Base-by-base conservation (phyloP, 1,140 invertebrate genomes). In the Fopius arisanus region DNA sequence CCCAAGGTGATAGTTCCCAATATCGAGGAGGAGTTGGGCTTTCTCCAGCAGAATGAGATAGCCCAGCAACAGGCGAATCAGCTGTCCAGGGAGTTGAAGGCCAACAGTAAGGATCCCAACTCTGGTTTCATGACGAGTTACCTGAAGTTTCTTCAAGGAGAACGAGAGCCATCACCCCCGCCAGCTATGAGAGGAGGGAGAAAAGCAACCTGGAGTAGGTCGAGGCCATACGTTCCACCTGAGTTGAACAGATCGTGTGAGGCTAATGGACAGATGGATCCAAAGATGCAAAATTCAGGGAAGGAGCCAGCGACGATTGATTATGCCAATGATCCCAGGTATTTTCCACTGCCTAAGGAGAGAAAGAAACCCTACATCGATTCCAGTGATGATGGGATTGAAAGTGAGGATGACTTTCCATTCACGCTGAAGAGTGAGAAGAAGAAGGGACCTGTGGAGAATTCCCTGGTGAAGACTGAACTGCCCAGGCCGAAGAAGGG, bases 61-160 rank as follows among this genome's bases (percentile, higher is more conserved):
- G 51, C 68, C 10, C 19, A 77, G 16, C 76, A 79, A 19, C 43
- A 54, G 10, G 69, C 31, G 23, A 83, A 75, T 72, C 76, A 77
- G 21, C 37, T 78, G 1, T 80, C 74, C 14, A 83, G 80, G 40
- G 82, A 84, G 33, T 62, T 79, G 84, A 92, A 90, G 84, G 88
- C 84, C 78, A 89, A 88, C 73, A 89, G 87, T 77, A 91, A 88
- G 83, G 91, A 90, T 83, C 91, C 90, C 77, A 92, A 93, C 78
- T 91, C 92, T 29, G 93, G 93, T 72, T 95, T 95, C 83, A 95
- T 95, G 93, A 93, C 92, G 77, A 95, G 94, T 85, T 95, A 94
- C 88, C 88, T 95, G 43, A 95, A 94, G 82, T 95, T 95, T 86
- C 87, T 95, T 77, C 93, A 95, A 89, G 94, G 94, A 63, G 93